Base-by-base conservation (phyloP, 2,797 vertebrate genomes). In the Acanthiza pusilla region DNA sequence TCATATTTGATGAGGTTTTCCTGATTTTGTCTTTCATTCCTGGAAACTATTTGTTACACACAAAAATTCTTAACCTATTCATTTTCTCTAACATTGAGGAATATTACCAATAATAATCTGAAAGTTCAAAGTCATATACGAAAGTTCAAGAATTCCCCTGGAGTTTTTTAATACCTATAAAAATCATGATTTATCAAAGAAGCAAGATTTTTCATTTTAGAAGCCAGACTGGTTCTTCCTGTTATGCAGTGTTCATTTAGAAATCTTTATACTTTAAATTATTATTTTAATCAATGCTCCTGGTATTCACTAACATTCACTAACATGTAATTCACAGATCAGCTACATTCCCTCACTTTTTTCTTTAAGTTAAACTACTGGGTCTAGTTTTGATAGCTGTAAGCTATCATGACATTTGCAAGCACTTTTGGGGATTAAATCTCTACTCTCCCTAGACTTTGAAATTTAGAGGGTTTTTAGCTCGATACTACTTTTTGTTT, bases 111-210 rank as follows among this genome's bases (percentile, higher is more conserved):
- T 74, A 67, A 75, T 67, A 65, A 66, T 36, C 19, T 50, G 54
- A 66, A 95, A 81, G 62, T 81, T 91, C 81, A 83, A 90, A 77
- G 34, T 85, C 72, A 84, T 75, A 89, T 83, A 80, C 61, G 34
- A 83, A 93, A 88, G 57, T 86, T 90, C 61, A 91, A 42, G 11
- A 92, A 83, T 91, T 84, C 13, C 10, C 45, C 25, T 67, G 11
- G 51, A 63, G 50, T 71, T 93, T 91, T 83, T 36, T 47, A 54
- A 74, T 74, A 42, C 11, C 26, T 80, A 26, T 57, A 77, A 77
- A 90, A 93, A 57, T 30, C 2, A 50, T n/a, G n/a, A 58, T 84
- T 60, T 83, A 60, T 65, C 73, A 78, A 67, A 81, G 61, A 71
- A 66, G 11, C 1, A 73, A 2, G 3, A 43, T 47, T 94, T 94